Base-by-base conservation (phyloP, 2,113 vertebrate genomes). In the Pogona vitticeps region DNA sequence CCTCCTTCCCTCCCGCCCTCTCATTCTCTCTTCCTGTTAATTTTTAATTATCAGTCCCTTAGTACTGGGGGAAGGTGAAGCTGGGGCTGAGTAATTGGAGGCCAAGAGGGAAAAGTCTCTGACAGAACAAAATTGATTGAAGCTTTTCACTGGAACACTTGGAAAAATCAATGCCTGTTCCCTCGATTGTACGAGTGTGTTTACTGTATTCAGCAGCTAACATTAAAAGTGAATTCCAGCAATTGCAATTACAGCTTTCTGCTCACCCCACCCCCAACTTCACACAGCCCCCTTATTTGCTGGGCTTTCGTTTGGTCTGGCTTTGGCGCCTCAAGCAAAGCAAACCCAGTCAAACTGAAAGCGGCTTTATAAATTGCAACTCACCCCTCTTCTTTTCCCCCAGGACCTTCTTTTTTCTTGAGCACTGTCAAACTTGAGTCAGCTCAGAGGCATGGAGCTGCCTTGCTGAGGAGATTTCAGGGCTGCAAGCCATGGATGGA, bases 241-340 rank as follows among this genome's bases (percentile, higher is more conserved):
- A 94, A 95, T 86, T 94, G 95, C 93, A 95, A 94, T 95, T 94
- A 94, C 93, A 92, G 91, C 93, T 93, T 92, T 93, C 93, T 90
- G 91, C 87, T 92, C 85, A 61, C 0, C 61, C 89, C 82, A 89
- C 79, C 13, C 90, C 46, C 46, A 61, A 68, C 56, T 71, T 23
- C 21, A n/a, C 65, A 0, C 26, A 85, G 72, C 65, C 63, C 12
- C 6, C 58, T 84, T 71, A 80, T 76, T 88, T 79, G 77, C 23
- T 0, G 88, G 63, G 76, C 77, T 86, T 91, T 91, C 31, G 33
- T 94, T 88, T 87, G 42, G 0, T 92, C 89, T 56, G 90, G 85
- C 91, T 92, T 90, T 79, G 85, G 90, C 93, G 94, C 95, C 93
- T 84, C 82, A 93, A 93, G 93, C 95, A 90, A 91, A 94, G 90